A percentile compares a stretch with the other conserved stretches of the same genome.
phyloP scores from a whole-genome alignment of 1,140 invertebrate species.

The Neodiprion pinetum region DNA sequence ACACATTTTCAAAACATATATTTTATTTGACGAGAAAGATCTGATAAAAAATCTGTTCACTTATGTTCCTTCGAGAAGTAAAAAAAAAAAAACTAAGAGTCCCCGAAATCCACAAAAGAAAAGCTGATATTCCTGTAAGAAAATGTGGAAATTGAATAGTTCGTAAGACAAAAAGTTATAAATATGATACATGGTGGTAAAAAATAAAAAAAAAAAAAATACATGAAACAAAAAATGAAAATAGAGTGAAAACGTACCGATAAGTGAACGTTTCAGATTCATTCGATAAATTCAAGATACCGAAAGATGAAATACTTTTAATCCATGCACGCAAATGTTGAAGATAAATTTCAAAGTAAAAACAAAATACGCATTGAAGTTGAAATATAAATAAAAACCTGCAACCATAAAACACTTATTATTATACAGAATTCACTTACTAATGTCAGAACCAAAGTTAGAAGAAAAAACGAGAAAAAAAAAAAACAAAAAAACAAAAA shows the following conservation, averaged over 20 bases:
- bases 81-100: no score
- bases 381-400: not conserved
- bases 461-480: conserved; percentile 9
- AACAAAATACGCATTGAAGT: not conserved
- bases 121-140: not conserved
- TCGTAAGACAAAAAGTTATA: not conserved
- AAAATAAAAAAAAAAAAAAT: no score
- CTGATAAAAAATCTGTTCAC: not conserved
- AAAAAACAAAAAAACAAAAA: not conserved
- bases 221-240: no score
- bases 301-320: not conserved
- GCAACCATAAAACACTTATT: not conserved
- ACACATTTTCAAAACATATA: not conserved
- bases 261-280: not conserved
- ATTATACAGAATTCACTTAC: conserved; percentile 2
- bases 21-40: conserved; percentile 13
- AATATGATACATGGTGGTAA: no score
- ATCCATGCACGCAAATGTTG: not conserved
- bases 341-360: not conserved
- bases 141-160: not conserved
- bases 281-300: not conserved
- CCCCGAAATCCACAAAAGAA: not conserved
- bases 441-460: not conserved
- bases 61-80: no score
- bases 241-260: not conserved